Conservation (phyloP, 2,113 vertebrate genomes). For the Tyrannus savana region DNA sequence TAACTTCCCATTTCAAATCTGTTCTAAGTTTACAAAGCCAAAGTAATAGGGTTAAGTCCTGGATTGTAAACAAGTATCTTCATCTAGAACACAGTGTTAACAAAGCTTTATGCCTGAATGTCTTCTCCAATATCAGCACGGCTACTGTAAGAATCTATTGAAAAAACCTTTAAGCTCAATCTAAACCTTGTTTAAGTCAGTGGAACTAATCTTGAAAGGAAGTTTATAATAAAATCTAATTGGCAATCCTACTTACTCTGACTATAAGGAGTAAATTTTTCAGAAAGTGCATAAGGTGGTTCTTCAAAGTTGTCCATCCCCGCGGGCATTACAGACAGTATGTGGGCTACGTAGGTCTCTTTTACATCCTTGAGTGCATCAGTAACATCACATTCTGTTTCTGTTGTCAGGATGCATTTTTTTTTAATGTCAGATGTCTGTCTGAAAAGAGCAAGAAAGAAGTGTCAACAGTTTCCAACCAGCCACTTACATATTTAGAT, state of each 20-base stretch:
- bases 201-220: neutral
- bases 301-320: slow-evolving; percentile 50
- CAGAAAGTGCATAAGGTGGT: slow-evolving; percentile 65
- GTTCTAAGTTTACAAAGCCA: neutral
- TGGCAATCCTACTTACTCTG: slow-evolving; percentile 82
- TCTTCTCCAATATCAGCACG: neutral
- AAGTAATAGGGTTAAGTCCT: neutral
- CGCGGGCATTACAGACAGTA: slow-evolving; percentile 62
- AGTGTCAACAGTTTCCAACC: neutral
- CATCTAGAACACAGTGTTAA: neutral
- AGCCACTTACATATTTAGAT: neutral
- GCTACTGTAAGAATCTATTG: neutral
- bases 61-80: neutral
- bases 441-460: slow-evolving; percentile 60
- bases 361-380: slow-evolving; percentile 61
- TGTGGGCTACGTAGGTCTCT: slow-evolving; percentile 76
- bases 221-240: neutral
- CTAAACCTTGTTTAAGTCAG: neutral
- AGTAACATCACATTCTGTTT: slow-evolving; percentile 86
- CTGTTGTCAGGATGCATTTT: slow-evolving; percentile 72
- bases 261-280: slow-evolving; percentile 81
- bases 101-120: neutral
- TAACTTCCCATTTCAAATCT: neutral
- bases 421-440: slow-evolving; percentile 43
- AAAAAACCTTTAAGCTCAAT: neutral